A percentile compares a stretch with the other conserved stretches of the same genome.
These are phyloP conservation scores for Temnopleurus reevesii DNA, from an alignment of 53 echinoderm and acorn worm genomes.

Conservation along the genomic window DNA sequence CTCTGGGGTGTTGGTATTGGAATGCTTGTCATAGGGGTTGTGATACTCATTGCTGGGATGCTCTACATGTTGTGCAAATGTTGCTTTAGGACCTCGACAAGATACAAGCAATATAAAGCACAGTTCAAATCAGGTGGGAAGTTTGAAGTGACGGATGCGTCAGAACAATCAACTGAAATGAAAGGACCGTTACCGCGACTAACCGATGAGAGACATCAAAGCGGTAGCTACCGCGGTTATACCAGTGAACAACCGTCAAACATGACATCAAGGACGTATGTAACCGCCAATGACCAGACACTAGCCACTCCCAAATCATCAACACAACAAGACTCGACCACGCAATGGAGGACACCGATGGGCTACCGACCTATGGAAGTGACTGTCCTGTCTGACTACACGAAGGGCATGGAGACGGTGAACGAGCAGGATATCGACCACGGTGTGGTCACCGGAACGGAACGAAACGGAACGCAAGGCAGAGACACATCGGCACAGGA, in stretches of 20 bases:
- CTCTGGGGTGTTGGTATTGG: slow-evolving; percentile 17
- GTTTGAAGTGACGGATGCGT: not conserved
- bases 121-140: slow-evolving; percentile 3
- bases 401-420: not conserved
- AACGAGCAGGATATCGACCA: not conserved
- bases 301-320: not conserved
- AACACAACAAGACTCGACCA: not conserved
- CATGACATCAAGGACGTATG: not conserved
- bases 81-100: slow-evolving; percentile 47
- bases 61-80: slow-evolving; percentile 25
- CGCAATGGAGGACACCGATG: slow-evolving; percentile 1
- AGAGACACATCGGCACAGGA: not conserved
- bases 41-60: slow-evolving; percentile 3
- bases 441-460: not conserved
- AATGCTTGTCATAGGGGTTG: slow-evolving; percentile 17
- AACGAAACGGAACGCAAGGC: not conserved
- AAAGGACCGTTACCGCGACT: not conserved
- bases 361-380: slow-evolving; percentile 34
- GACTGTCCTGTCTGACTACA: not conserved
- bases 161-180: not conserved
- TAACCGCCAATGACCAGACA: slow-evolving; percentile 32
- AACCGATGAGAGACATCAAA: not conserved
- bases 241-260: not conserved
- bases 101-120: slow-evolving; percentile 47
- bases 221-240: not conserved